Conservation (phyloP, 2,797 vertebrate genomes). For the Moxostoma hubbsi region DNA sequence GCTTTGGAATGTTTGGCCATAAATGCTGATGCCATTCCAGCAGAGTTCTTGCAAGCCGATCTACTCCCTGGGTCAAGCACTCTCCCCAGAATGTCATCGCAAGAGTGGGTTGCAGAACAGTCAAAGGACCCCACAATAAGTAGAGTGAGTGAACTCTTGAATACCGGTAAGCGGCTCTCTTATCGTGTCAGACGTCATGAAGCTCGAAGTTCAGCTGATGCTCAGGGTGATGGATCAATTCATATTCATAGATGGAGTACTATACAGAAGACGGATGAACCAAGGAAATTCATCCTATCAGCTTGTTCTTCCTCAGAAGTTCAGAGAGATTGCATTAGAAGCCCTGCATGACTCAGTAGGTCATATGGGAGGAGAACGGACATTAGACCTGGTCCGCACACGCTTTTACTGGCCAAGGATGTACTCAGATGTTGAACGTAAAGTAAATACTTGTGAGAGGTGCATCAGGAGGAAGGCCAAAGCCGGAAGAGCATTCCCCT, state of each 20-base stretch:
- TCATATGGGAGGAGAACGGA: constrained; percentile 14
- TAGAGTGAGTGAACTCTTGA: no score
- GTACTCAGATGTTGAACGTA: not conserved
- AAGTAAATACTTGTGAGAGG: not conserved
- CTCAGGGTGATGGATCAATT: constrained; percentile 26
- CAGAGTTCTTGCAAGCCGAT: constrained; percentile 1
- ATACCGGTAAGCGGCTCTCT: no score
- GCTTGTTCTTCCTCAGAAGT: constrained; percentile 19
- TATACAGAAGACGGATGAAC: not conserved
- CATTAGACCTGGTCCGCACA: constrained; percentile 8
- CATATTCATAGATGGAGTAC: not conserved
- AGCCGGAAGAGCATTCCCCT: not conserved
- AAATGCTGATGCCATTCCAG: not conserved
- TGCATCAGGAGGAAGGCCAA: not conserved
- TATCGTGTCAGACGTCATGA: no score
- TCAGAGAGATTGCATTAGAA: not conserved
- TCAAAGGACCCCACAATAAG: not conserved
- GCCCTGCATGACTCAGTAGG: constrained; percentile 24
- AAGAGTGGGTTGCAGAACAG: constrained; percentile 21
- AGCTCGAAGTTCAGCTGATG: constrained; percentile 9
- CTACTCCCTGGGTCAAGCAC: not conserved
- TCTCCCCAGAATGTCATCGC: constrained; percentile 14
- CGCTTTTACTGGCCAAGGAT: constrained; percentile 24
- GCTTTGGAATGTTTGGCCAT: not conserved
- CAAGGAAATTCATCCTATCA: not conserved